Base-by-base conservation (phyloP, 2,888 invertebrate genomes). In the Amphiduros pacificus region DNA sequence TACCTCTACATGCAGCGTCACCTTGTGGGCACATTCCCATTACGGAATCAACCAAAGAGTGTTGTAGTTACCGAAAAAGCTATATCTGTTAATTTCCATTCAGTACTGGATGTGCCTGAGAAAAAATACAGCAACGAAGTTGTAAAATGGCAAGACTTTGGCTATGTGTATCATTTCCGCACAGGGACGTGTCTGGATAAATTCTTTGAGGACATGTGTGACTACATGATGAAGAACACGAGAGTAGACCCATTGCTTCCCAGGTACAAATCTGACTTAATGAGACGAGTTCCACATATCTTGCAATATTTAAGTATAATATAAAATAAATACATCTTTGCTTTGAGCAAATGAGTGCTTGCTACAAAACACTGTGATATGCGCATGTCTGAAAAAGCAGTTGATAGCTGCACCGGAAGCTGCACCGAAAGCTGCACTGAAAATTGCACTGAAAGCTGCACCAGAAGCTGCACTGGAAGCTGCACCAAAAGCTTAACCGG, bases 1-100 rank as follows among this genome's bases (percentile, higher is more conserved):
- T 27, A 61, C 20, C 32, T 63, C 17, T 63, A 63, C 29, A 61
- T 63, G 31, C 63, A 63, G 22, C 50, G 52, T 28, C 59, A 52
- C 40, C 9, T 40, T 24, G 27, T 59, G 17, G 22, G 57, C 27
- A 63, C 60, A 9, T 32, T 44, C n/a, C 60, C 61, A 1, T 52
- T 56, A 1, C 54, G 55, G 11, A 56, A 60, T 27, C 60, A 63
- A 27, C 63, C 63, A 1, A 63, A 61, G 28, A 51, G 56, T 57
- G 57, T 63, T 5, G 48, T 61, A 4, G 20, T 20, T 20, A 52
- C 61, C 17, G 57, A 61, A 48, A 28, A 44, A 17, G 56, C 57
- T 9, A 51, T 50, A 28, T 17, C 57, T 22, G 53, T 63, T 1
- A 60, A 63, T 52, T 63, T 55, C 48, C 60, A 63, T 31, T 48